Conservation (phyloP, 2,113 vertebrate species). For the Egretta garzetta region DNA sequence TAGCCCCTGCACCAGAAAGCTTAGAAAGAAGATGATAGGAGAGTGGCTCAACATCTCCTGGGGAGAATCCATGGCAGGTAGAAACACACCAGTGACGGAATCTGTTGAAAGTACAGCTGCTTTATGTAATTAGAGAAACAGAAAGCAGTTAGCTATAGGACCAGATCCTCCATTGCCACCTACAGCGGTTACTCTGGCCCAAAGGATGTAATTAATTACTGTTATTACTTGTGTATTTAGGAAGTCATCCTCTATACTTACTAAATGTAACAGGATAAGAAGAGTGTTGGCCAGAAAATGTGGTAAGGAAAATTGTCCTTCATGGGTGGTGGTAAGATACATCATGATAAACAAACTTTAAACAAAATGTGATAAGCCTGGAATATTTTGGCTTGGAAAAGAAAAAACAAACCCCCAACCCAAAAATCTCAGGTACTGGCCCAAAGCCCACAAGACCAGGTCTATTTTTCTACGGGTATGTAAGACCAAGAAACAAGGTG, state of each 20-base stretch:
- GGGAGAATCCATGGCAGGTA: not conserved
- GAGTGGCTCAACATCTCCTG: not conserved
- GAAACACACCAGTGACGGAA: not conserved
- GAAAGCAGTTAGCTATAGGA: not conserved
- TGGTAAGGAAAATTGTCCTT: not conserved
- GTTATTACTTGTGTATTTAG: not conserved
- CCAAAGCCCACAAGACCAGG: not conserved
- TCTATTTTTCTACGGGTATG: not conserved
- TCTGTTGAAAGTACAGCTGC: not conserved
- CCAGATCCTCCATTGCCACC: not conserved
- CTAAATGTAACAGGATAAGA: not conserved
- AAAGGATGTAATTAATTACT: not conserved
- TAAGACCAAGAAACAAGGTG: not conserved
- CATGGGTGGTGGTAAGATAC: not conserved
- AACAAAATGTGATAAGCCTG: not conserved
- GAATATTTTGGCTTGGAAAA: not conserved
- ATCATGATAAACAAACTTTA: not conserved
- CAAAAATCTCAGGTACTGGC: not conserved
- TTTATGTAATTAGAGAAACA: not conserved
- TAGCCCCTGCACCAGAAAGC: not conserved
- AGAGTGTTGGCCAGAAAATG: not conserved
- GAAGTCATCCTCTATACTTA: not conserved
- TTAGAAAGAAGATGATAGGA: not conserved
- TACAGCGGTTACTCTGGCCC: not conserved
- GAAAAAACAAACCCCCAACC: not conserved